Evolutionary conservation across 2,797 vertebrate genomes (phyloP).

Genomic region (Acanthiza pusilla): DNA sequence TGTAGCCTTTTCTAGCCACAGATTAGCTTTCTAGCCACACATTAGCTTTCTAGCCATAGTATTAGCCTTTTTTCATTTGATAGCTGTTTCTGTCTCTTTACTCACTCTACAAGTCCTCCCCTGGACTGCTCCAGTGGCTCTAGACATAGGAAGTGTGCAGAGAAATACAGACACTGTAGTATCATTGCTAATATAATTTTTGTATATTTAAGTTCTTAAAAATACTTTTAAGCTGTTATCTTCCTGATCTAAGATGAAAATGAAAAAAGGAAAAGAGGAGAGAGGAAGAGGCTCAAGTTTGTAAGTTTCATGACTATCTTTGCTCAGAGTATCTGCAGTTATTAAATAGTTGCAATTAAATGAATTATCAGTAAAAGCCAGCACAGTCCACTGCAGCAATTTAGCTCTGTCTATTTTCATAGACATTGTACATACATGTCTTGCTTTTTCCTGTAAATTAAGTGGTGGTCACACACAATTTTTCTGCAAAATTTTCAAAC

Average conservation of each 20-base stretch:
- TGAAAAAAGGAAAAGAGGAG: background rate
- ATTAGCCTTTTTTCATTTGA: background rate
- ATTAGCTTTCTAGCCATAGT: background rate
- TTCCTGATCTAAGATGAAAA: background rate
- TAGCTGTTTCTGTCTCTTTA: background rate
- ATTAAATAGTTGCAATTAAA: background rate
- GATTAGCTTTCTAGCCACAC: background rate
- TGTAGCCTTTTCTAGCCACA: background rate
- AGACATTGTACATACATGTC: background rate
- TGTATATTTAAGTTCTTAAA: background rate
- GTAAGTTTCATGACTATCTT: background rate
- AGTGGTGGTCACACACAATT: background rate
- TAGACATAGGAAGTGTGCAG: background rate
- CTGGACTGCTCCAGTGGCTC: background rate
- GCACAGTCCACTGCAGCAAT: background rate
- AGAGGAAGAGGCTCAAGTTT: background rate
- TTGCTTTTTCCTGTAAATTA: background rate
- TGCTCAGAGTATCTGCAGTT: background rate
- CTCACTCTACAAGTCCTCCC: background rate
- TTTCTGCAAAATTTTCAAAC: background rate
- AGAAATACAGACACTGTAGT: background rate
- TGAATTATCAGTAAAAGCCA: background rate
- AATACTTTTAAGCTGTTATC: background rate
- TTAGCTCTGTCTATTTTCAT: background rate
- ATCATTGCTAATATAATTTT: background rate